Evolutionary conservation across 2,888 invertebrate genomes (phyloP), one percentile per base, ranked within the genome.

Genomic region (Saturnia pavonia): DNA sequence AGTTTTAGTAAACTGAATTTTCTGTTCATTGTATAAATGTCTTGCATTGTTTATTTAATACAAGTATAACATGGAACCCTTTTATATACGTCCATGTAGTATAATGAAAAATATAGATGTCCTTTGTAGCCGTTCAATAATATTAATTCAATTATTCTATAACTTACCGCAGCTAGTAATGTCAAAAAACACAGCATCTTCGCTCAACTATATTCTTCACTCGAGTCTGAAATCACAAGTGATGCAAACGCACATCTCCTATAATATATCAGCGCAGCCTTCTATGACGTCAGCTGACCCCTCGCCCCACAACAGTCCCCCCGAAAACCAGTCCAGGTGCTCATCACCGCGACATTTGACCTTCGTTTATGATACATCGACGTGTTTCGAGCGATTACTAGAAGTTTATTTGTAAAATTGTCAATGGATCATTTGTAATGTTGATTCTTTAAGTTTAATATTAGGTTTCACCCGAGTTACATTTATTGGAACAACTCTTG

Each of bases 221-320:
- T 78, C 72, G 73, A 71, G 74, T 87, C 87, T 83, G 82, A 78
- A 80, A 83, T 78, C 86, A 84, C 86, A 81, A 78, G 77, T 82
- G 80, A 81, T 81, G 84, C 85, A 86, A 85, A 88, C 87, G 86
- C 84, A 82, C 82, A 82, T 80, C 91, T 88, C 85, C 88, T 93
- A 91, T 91, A 54, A 7, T 54, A 92, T 93, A 93, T 82, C 85
- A 75, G 73, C 83, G 79, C 90, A 90, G 90, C 88, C 89, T 91
- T 88, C 88, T 79, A 75, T 91, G 91, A 92, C 91, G 91, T 92
- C 90, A 92, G 72, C 34, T 45, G 75, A 76, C 76, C 76, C 71
- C 77, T 74, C 77, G 71, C 71, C 71, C 72, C 71, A 63, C 72
- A 68, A 54, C 74, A 78, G 25, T 11, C 74, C 78, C 75, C 79